Evolutionary conservation across 2,888 invertebrate species (phyloP).

Genomic region (Microdon myrmicae): DNA sequence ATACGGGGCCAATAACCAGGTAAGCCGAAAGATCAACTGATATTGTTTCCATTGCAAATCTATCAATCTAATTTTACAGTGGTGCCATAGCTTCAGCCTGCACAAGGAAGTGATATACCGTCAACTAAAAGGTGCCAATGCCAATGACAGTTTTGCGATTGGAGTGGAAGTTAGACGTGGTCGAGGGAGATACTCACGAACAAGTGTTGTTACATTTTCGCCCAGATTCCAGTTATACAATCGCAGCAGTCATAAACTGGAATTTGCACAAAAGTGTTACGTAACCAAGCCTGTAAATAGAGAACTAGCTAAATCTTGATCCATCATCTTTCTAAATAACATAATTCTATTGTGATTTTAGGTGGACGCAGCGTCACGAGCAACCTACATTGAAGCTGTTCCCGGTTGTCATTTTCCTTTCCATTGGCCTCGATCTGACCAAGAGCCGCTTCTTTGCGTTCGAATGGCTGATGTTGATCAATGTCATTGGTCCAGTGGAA

Average conservation of each 20-base stretch:
- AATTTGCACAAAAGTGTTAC: slow-evolving; percentile 90
- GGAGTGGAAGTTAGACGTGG: slow-evolving; percentile 91
- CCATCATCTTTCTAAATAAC: not conserved
- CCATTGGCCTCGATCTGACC: slow-evolving; percentile 95
- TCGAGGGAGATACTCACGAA: slow-evolving; percentile 87
- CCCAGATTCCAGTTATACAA: slow-evolving; percentile 95
- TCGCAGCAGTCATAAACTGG: slow-evolving; percentile 79
- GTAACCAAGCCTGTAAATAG: slow-evolving; percentile 77
- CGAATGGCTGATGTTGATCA: slow-evolving; percentile 76
- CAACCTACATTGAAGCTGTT: slow-evolving; percentile 75
- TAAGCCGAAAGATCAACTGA: slow-evolving; percentile 54
- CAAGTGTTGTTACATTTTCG: slow-evolving; percentile 91
- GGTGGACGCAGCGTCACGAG: slow-evolving; percentile 54
- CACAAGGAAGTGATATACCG: slow-evolving; percentile 82
- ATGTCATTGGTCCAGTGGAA: slow-evolving; percentile 92
- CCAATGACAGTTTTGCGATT: slow-evolving; percentile 71
- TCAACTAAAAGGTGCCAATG: slow-evolving; percentile 68
- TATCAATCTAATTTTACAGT: slow-evolving; percentile 67
- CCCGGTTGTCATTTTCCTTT: slow-evolving; percentile 92
- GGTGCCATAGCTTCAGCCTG: slow-evolving; percentile 88
- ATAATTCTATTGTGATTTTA: slow-evolving; percentile 43
- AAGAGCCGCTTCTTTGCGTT: slow-evolving; percentile 88
- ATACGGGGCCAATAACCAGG: slow-evolving; percentile 70
- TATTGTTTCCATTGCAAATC: not conserved
- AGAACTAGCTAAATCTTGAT: no score